These are phyloP conservation scores for Cavia aperea DNA, from an alignment of 2,113 vertebrate species.

Conservation along the genomic window DNA sequence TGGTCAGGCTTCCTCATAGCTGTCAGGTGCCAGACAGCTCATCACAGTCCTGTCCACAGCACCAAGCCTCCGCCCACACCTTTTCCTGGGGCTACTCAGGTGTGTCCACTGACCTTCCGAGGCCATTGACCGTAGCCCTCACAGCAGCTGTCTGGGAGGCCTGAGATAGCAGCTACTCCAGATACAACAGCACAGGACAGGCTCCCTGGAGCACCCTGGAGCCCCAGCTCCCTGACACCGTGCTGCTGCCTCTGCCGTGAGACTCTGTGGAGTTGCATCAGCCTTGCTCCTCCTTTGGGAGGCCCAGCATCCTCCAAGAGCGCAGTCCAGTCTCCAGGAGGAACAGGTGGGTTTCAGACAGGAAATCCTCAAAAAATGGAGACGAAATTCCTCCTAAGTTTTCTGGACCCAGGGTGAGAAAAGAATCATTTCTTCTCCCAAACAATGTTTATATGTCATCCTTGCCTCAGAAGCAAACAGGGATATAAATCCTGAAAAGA, in stretches of 20 bases:
- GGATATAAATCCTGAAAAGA: neutral
- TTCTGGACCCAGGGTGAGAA: neutral
- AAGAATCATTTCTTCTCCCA: neutral
- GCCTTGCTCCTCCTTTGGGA: neutral
- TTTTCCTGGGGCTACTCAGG: neutral
- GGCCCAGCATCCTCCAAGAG: neutral
- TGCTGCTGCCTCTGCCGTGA: neutral
- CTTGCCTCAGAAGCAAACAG: neutral
- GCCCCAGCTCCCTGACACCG: neutral
- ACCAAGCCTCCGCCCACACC: neutral
- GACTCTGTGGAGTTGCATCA: slow-evolving; percentile 39
- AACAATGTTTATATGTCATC: neutral
- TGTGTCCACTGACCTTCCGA: neutral
- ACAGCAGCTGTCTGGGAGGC: neutral
- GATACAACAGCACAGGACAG: neutral
- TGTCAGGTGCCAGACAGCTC: neutral
- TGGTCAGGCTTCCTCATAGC: neutral
- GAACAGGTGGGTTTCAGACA: neutral
- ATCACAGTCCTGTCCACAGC: neutral
- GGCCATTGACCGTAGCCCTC: neutral
- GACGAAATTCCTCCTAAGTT: neutral
- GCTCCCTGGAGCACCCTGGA: neutral
- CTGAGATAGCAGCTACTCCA: neutral
- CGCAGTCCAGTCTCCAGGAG: neutral
- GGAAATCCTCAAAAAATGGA: neutral